Evolutionary conservation across 2,888 invertebrate genomes (phyloP).

Genomic region (Tetragnatha montana): DNA sequence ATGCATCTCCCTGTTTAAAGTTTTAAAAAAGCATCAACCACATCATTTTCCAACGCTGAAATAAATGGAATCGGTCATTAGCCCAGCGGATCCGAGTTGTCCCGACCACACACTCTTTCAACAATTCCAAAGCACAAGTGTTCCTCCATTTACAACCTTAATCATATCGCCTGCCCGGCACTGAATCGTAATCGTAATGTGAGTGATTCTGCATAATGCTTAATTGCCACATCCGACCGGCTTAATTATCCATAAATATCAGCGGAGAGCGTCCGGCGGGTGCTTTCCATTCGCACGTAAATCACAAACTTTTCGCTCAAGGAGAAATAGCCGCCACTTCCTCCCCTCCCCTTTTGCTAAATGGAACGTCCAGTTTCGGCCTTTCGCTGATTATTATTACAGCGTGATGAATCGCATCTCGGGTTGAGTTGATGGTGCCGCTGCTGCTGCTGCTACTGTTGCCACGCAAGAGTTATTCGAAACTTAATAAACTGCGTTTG

Average conservation of each 20-base stretch:
- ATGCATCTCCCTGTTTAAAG: too few relatives aligned
- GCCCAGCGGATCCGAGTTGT: too few relatives aligned
- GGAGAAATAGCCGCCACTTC: slow-evolving; percentile 5
- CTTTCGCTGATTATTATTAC: slow-evolving; percentile 18
- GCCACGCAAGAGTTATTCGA: slow-evolving; percentile 4
- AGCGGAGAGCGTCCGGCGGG: slow-evolving; percentile 27
- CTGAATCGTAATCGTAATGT: slow-evolving; percentile 54
- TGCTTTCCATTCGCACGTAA: slow-evolving; percentile 43
- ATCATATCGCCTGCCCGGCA: slow-evolving; percentile 8
- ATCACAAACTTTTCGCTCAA: slow-evolving; percentile 32
- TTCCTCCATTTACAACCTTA: slow-evolving; percentile 1
- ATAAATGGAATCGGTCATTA: too few relatives aligned
- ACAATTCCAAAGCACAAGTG: background rate
- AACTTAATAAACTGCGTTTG: slow-evolving; percentile 21
- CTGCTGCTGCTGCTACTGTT: background rate
- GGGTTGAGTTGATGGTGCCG: slow-evolving; percentile 1
- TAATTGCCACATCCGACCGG: slow-evolving; percentile 51
- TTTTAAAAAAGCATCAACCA: too few relatives aligned
- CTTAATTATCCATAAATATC: slow-evolving; percentile 64
- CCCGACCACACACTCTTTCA: background rate
- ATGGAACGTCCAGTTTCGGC: slow-evolving; percentile 1
- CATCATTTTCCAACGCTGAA: too few relatives aligned
- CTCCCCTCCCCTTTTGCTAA: background rate
- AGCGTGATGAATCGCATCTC: slow-evolving; percentile 27
- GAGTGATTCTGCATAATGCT: slow-evolving; percentile 53